Base-by-base conservation (phyloP, 1,140 invertebrate genomes). In the Octopus sinensis region DNA sequence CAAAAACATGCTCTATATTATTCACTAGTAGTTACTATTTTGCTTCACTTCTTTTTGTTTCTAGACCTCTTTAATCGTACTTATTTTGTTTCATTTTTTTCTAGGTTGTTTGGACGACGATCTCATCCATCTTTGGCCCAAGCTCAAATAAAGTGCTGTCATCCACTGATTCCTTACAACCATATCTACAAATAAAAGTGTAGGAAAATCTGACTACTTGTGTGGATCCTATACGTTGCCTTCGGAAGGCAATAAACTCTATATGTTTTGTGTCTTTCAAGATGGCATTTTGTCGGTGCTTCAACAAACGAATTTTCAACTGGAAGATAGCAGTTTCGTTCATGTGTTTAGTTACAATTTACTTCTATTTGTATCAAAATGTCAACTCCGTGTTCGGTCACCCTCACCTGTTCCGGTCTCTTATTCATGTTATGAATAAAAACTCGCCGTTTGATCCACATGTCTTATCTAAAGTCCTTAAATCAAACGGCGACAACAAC, bases 311-410 rank as follows among this genome's bases (percentile, higher is more conserved):
- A 23, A 53, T 77, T 43, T 77, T 77, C 52, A 77, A 43, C 76
- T 77, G 76, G 76, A 77, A 77, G 52, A 51, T 77, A 13, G 76
- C 30, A 6, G n/a, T 77, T 5, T 77, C 76, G 17, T 77, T 77
- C 52, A 77, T 13, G 5, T 77, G 76, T 53, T 51, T 77, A 5
- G 6, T 77, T 51, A 77, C 76, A n/a, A 51, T 77, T 51, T 77
- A 77, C 23, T 77, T 77, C 23, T 77, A 23, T 43, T 17, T 77
- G 76, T 77, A 77, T 51, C 76, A 77, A 13, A 52, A 77, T 53
- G 76, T 53, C 52, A 53, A 77, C 76, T 51, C 76, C 23, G 52
- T 77, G 4, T 77, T 77, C 17, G 52, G 76, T 17, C n/a, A 77
- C 5, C 52, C 76, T 6, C 30, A 43, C 4, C 7, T 77, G 6